These are phyloP conservation scores for Brenthis daphne DNA, from an alignment of 2,888 invertebrate species.

Conservation along the genomic window DNA sequence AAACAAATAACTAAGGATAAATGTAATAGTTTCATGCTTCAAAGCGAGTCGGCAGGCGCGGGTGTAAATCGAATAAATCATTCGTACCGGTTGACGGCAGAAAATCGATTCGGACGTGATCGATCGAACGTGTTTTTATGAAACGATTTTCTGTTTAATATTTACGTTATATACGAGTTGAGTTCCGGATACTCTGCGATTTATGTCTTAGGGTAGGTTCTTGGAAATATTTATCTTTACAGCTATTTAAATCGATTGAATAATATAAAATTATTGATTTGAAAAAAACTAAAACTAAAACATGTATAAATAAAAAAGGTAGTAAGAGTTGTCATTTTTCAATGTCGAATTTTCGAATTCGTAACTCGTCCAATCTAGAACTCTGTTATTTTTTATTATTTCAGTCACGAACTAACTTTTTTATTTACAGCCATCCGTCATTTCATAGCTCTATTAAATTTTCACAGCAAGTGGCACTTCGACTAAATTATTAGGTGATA, in stretches of 20 bases:
- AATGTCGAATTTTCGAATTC: too few relatives aligned
- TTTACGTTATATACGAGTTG: constrained; percentile 3
- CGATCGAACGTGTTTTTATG: constrained; percentile 46
- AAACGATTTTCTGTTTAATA: constrained; percentile 26
- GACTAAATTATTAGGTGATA: constrained; percentile 15
- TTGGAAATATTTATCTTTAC: background rate
- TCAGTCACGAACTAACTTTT: constrained; percentile 3
- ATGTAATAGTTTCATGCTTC: constrained; percentile 37
- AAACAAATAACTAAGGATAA: constrained; percentile 24
- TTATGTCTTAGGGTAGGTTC: constrained; percentile 5
- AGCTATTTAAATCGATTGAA: background rate
- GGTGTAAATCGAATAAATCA: constrained; percentile 71
- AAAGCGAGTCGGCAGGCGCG: constrained; percentile 49
- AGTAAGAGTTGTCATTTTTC: too few relatives aligned
- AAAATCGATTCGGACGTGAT: constrained; percentile 70
- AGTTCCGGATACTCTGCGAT: background rate
- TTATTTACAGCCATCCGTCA: constrained; percentile 4
- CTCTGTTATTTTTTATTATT: background rate
- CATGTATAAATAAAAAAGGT: too few relatives aligned
- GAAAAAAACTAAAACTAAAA: too few relatives aligned
- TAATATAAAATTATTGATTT: background rate
- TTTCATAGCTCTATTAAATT: constrained; percentile 17
- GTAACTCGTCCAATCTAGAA: background rate
- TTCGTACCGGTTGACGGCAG: constrained; percentile 62
- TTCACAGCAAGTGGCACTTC: constrained; percentile 14